These are phyloP conservation scores for Calephelis nemesis DNA, from an alignment of 1,140 invertebrate species.

Conservation along the genomic window DNA sequence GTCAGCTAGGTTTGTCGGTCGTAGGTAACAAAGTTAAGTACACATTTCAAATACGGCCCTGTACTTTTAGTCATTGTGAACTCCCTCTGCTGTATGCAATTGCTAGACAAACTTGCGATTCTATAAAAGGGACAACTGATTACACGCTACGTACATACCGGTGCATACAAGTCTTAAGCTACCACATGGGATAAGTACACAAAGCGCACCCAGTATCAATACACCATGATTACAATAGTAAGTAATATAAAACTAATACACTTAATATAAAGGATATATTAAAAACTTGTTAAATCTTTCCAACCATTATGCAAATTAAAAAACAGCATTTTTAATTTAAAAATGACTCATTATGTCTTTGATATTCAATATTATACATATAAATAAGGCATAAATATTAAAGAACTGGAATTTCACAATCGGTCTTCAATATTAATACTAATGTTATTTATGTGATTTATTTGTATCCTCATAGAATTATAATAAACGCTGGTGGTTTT, in stretches of 20 bases:
- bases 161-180: constrained; percentile 53
- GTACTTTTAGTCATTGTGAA: constrained; percentile 58
- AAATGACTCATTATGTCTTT: no score
- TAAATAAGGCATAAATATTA: no score
- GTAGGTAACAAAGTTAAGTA: not conserved
- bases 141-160: constrained; percentile 70
- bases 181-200: constrained; percentile 59
- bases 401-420: no score
- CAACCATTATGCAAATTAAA: not conserved
- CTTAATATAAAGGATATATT: not conserved
- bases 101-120: constrained; percentile 72
- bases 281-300: not conserved
- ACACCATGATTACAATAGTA: constrained; percentile 53
- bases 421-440: no score
- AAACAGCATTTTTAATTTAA: not conserved
- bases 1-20: not conserved
- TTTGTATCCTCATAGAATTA: no score
- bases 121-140: constrained; percentile 77
- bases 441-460: no score
- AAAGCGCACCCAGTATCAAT: constrained; percentile 37
- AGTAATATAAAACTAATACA: constrained; percentile 32
- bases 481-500: no score
- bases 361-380: no score
- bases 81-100: constrained; percentile 69
- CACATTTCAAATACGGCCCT: constrained; percentile 50